These are phyloP conservation scores for Nematostella vectensis DNA, from an alignment of 92 coral and sea anemone genomes.

Conservation along the genomic window DNA sequence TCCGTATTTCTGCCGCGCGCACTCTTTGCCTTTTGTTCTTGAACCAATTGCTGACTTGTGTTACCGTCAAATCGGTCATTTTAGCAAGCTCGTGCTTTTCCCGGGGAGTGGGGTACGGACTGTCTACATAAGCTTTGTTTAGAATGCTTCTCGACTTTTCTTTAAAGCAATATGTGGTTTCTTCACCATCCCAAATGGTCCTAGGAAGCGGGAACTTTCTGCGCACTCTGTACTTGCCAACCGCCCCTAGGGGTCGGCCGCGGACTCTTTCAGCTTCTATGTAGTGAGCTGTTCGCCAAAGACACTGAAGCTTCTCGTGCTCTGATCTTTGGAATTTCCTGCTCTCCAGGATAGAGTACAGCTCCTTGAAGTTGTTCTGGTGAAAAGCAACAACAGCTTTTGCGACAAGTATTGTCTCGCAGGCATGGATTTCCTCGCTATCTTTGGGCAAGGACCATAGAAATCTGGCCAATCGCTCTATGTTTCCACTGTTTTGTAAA, in stretches of 20 bases:
- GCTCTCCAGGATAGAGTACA: conserved; percentile 73
- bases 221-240: conserved; percentile 88
- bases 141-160: conserved; percentile 76
- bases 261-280: conserved; percentile 85
- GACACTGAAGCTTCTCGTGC: conserved; percentile 80
- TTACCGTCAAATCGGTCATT: conserved; percentile 82
- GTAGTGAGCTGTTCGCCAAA: conserved; percentile 92
- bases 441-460: conserved; percentile 90
- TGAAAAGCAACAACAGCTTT: conserved; percentile 88
- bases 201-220: conserved; percentile 86
- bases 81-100: conserved; percentile 80
- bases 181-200: conserved; percentile 93
- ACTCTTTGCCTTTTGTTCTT: conserved; percentile 82
- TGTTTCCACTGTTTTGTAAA: conserved; percentile 80
- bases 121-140: conserved; percentile 80
- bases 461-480: conserved; percentile 79
- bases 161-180: conserved; percentile 92
- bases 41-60: conserved; percentile 91
- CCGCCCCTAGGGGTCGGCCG: conserved; percentile 86
- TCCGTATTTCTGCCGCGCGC: conserved; percentile 81
- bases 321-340: conserved; percentile 54
- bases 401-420: conserved; percentile 81
- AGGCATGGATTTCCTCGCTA: conserved; percentile 53
- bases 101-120: conserved; percentile 81
- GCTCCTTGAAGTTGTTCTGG: conserved; percentile 66